These are phyloP conservation scores for Talpa occidentalis DNA, from an alignment of 2,113 vertebrate genomes.

Conservation along the genomic window DNA sequence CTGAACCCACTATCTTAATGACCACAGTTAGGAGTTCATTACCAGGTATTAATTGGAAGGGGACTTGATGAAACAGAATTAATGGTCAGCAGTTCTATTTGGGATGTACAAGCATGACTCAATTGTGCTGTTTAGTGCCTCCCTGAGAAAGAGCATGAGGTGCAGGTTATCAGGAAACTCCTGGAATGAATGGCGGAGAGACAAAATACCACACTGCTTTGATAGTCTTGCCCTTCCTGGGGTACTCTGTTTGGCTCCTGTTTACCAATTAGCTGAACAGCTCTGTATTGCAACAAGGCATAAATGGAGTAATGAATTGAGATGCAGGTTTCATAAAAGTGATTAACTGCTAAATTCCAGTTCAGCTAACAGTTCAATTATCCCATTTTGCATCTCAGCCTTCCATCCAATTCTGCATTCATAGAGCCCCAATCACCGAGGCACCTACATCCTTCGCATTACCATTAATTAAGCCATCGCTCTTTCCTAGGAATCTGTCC, in stretches of 20 bases:
- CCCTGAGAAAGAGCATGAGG: background rate
- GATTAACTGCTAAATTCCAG: conserved; percentile 79
- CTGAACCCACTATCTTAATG: background rate
- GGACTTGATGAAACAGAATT: background rate
- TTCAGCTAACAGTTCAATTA: conserved; percentile 79
- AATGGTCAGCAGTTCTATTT: background rate
- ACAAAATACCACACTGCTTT: background rate
- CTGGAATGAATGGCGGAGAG: background rate
- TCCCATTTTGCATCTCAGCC: conserved; percentile 70
- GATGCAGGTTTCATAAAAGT: conserved; percentile 77
- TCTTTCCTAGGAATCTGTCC: conserved; percentile 64
- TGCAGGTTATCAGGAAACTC: background rate
- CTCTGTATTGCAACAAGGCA: conserved; percentile 60
- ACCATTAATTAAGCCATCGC: conserved; percentile 72
- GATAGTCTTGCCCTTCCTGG: background rate
- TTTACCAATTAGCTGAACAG: conserved; percentile 65
- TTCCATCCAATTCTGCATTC: conserved; percentile 70
- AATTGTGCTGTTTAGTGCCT: too few relatives aligned
- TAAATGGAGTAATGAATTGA: conserved; percentile 72
- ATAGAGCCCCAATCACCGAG: conserved; percentile 46
- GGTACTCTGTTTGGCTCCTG: conserved; percentile 36
- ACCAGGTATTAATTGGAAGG: background rate
- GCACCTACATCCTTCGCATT: conserved; percentile 56
- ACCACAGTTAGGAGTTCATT: background rate
- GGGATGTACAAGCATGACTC: background rate